Evolutionary conservation across 2,113 vertebrate species (phyloP).

Genomic region (Hirundichthys speculiger): DNA sequence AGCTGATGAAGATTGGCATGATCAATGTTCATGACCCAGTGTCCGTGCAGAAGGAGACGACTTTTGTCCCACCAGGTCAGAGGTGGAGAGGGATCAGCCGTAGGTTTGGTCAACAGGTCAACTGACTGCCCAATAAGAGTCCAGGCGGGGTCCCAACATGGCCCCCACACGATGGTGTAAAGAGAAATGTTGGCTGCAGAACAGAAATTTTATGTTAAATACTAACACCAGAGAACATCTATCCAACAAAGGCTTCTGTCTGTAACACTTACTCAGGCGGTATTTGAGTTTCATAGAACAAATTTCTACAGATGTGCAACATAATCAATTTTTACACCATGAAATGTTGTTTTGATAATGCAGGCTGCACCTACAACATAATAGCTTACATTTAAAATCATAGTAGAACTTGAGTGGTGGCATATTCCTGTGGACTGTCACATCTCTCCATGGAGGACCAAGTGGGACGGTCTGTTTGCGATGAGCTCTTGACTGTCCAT

Average conservation of each 20-base stretch:
- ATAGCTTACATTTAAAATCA: conserved; percentile 90
- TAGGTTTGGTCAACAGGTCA: conserved; percentile 94
- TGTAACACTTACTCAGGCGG: too few relatives aligned
- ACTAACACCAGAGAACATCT: background rate
- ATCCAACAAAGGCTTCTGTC: background rate
- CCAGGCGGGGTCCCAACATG: conserved; percentile 98
- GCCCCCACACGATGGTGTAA: conserved; percentile 97
- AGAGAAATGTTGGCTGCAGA: conserved; percentile 90
- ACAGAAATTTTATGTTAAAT: background rate
- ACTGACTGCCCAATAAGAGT: conserved; percentile 94
- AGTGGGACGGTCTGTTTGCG: conserved; percentile 87
- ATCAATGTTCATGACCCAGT: conserved; percentile 94
- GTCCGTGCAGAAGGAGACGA: conserved; percentile 91
- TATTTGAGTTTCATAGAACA: too few relatives aligned
- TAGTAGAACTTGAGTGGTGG: conserved; percentile 97
- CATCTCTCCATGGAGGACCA: conserved; percentile 90
- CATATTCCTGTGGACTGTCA: conserved; percentile 91
- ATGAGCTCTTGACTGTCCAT: conserved; percentile 87
- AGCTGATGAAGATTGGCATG: conserved; percentile 96
- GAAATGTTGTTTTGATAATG: background rate
- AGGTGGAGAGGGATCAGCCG: conserved; percentile 89
- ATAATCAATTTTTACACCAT: too few relatives aligned
- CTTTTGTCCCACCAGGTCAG: conserved; percentile 99
- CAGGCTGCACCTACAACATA: background rate
- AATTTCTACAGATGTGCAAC: too few relatives aligned